phyloP scores from a whole-genome alignment of 1,140 invertebrate species.

The Gerris buenoi region DNA sequence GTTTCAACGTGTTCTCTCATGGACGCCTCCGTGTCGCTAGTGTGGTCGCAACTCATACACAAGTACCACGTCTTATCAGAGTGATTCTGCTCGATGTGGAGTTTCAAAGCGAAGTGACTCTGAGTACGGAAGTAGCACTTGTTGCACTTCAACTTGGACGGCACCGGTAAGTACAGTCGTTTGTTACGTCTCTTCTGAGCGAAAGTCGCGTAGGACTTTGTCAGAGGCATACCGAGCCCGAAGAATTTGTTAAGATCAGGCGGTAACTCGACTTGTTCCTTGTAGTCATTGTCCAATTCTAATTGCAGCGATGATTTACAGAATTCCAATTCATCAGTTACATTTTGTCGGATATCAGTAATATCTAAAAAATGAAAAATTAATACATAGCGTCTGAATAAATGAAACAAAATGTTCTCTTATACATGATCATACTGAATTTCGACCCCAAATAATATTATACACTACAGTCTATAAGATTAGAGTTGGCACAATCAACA shows the following conservation, averaged over 20 bases:
- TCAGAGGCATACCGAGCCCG: neutral
- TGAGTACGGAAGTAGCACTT: neutral
- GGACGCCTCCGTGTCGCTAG: neutral
- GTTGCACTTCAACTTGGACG: neutral
- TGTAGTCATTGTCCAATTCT: too few relatives aligned
- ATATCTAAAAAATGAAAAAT: too few relatives aligned
- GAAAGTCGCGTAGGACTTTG: neutral
- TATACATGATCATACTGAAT: too few relatives aligned
- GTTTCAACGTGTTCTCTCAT: neutral
- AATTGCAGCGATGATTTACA: too few relatives aligned
- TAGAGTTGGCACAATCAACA: too few relatives aligned
- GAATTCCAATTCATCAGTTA: too few relatives aligned
- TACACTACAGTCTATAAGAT: too few relatives aligned
- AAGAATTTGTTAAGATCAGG: neutral
- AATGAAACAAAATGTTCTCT: too few relatives aligned
- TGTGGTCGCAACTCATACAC: neutral
- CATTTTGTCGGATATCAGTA: too few relatives aligned
- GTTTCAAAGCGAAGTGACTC: constrained; percentile 3
- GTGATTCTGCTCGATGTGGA: neutral
- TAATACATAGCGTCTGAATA: too few relatives aligned
- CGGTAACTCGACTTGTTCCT: too few relatives aligned
- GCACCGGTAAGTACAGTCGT: neutral
- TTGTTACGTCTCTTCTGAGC: neutral
- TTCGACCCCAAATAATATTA: too few relatives aligned
- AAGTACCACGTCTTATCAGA: neutral